phyloP scores from a whole-genome alignment of 2,888 invertebrate species.

The Kuschelorhynchus macadamiae region DNA sequence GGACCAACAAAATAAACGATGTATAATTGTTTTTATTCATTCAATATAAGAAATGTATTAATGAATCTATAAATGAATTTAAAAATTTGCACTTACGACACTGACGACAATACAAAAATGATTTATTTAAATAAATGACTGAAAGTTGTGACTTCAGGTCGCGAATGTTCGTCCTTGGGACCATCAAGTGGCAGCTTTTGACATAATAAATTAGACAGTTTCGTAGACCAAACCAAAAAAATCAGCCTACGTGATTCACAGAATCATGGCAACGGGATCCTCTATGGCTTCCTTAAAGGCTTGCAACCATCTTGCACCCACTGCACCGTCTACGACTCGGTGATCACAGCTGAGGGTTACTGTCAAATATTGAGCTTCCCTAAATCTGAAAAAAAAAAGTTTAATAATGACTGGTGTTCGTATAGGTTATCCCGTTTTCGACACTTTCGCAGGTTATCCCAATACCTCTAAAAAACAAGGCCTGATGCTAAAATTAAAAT shows the following conservation, averaged over 20 bases:
- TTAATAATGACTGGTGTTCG: too few species aligned
- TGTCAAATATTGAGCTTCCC: constrained; percentile 82
- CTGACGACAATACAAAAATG: constrained; percentile 3
- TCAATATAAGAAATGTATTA: too few species aligned
- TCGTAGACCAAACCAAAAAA: not conserved
- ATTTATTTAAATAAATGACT: not conserved
- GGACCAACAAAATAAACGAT: too few species aligned
- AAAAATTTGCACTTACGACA: not conserved
- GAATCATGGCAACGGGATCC: constrained; percentile 93
- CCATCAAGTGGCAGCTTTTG: constrained; percentile 2
- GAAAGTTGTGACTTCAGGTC: too few species aligned
- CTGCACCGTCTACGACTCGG: constrained; percentile 97
- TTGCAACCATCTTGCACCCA: constrained; percentile 96
- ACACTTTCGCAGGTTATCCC: too few species aligned
- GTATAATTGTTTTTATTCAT: too few species aligned
- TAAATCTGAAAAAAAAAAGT: constrained; percentile 75
- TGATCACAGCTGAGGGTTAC: constrained; percentile 98
- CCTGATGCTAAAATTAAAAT: too few species aligned
- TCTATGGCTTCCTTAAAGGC: constrained; percentile 91
- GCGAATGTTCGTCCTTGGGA: constrained; percentile 4
- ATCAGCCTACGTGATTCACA: too few species aligned
- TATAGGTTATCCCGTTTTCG: too few species aligned
- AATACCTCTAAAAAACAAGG: too few species aligned
- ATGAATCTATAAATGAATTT: too few species aligned
- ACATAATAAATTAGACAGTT: constrained; percentile 4